Evolutionary conservation across 1,140 invertebrate genomes (phyloP).

Genomic region (Drosophila nigrodunni): DNA sequence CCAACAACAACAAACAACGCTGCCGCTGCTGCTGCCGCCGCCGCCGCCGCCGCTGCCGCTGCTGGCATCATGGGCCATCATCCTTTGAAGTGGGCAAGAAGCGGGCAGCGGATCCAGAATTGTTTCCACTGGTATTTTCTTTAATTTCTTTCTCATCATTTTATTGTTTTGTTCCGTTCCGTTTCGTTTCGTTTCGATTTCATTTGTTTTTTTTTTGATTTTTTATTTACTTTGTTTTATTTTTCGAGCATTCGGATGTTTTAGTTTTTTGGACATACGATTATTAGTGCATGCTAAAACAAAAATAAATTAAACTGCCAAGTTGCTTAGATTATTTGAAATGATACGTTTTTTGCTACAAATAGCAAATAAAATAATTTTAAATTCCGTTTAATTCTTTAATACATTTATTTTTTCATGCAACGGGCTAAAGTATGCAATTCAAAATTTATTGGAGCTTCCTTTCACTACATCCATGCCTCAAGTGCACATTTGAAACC

Average conservation of each 20-base stretch:
- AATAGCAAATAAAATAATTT: not conserved
- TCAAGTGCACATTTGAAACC: not conserved
- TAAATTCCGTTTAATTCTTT: not conserved
- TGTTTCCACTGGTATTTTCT: slow-evolving; percentile 93
- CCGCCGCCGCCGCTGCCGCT: slow-evolving; percentile 86
- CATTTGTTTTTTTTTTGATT: slow-evolving; percentile 30
- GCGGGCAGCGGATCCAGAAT: slow-evolving; percentile 88
- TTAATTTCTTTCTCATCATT: slow-evolving; percentile 50
- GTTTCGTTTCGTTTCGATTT: slow-evolving; percentile 28
- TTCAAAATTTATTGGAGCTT: not conserved
- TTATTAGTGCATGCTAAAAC: slow-evolving; percentile 19
- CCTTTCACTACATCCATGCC: not conserved
- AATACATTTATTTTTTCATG: not conserved
- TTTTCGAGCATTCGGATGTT: slow-evolving; percentile 22
- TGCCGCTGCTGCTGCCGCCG: slow-evolving; percentile 83
- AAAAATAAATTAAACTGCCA: not conserved
- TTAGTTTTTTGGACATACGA: slow-evolving; percentile 16
- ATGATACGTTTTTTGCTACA: not conserved
- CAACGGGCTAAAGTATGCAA: slow-evolving; percentile 1
- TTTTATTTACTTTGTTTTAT: slow-evolving; percentile 35
- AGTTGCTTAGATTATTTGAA: not conserved
- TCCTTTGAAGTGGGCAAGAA: slow-evolving; percentile 91
- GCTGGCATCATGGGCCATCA: slow-evolving; percentile 74
- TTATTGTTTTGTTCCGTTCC: slow-evolving; percentile 41
- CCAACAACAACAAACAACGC: slow-evolving; percentile 84